These are phyloP conservation scores for Zelostemma sp. DNA, from an alignment of 1,140 invertebrate species.

Conservation along the genomic window DNA sequence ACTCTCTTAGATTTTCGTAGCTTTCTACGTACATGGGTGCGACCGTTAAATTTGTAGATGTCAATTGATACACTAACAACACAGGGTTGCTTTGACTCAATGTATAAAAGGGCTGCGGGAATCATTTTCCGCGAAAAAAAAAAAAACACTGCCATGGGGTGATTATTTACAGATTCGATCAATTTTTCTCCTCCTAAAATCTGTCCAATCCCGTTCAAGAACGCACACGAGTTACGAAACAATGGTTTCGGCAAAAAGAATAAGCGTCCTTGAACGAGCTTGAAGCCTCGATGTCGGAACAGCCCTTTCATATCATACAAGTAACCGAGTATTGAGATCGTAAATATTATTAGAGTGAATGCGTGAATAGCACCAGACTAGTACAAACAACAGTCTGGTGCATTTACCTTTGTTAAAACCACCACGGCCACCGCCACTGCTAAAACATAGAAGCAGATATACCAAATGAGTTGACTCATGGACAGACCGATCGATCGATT, in stretches of 20 bases:
- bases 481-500: slow-evolving; percentile 77
- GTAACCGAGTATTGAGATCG: slow-evolving; percentile 68
- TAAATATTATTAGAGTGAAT: slow-evolving; percentile 77
- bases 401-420: slow-evolving; percentile 90
- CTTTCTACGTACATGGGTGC: slow-evolving; percentile 7
- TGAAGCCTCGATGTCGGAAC: slow-evolving; percentile 26
- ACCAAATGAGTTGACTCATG: slow-evolving; percentile 71
- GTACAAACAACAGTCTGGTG: slow-evolving; percentile 76
- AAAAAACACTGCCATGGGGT: not conserved
- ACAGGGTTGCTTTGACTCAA: slow-evolving; percentile 63
- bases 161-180: slow-evolving; percentile 10
- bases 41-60: slow-evolving; percentile 15
- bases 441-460: slow-evolving; percentile 83
- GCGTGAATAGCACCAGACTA: slow-evolving; percentile 76
- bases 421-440: slow-evolving; percentile 86
- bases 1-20: not conserved
- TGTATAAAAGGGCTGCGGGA: slow-evolving; percentile 69
- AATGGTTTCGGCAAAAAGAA: no score
- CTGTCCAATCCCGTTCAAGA: no score
- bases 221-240: no score
- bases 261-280: not conserved
- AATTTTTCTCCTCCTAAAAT: slow-evolving; percentile 38
- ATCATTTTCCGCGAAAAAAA: slow-evolving; percentile 12
- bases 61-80: slow-evolving; percentile 56
- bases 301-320: slow-evolving; percentile 70